A percentile compares a stretch with the other conserved stretches of the same genome.
Evolutionary conservation across 2,113 vertebrate species (phyloP).

Genomic region (Archocentrus centrarchus): DNA sequence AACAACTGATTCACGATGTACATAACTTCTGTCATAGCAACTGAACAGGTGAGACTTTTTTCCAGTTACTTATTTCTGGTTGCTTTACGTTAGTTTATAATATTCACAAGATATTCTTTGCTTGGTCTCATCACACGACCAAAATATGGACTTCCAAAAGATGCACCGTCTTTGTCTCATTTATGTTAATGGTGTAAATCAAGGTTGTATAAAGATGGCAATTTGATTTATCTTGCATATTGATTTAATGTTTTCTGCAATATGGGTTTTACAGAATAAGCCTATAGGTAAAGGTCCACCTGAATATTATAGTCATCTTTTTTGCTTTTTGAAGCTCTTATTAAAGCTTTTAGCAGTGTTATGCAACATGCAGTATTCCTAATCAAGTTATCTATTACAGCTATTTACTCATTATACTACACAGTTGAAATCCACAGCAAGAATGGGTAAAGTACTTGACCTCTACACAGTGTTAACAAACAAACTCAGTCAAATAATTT

Average conservation of each 20-base stretch:
- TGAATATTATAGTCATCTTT: no score
- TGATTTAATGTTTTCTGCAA: background rate
- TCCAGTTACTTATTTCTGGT: background rate
- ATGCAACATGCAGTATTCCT: background rate
- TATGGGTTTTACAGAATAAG: background rate
- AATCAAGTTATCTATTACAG: background rate
- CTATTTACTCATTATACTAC: background rate
- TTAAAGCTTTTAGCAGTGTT: background rate
- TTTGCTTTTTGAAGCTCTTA: background rate
- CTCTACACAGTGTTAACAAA: background rate
- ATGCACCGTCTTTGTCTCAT: background rate
- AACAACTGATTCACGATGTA: background rate
- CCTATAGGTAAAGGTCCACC: background rate
- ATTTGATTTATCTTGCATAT: background rate
- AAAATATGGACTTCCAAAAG: no score
- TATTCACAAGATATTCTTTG: background rate
- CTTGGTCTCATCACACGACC: accelerated
- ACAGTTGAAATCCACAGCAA: background rate
- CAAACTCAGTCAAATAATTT: background rate
- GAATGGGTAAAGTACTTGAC: background rate
- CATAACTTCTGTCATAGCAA: background rate
- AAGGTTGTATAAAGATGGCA: background rate
- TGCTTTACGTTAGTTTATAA: no score
- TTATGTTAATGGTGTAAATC: background rate
- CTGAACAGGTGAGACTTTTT: accelerated